Evolutionary conservation across 92 coral and sea anemone species (phyloP).

Genomic region (Actinernus sp.): DNA sequence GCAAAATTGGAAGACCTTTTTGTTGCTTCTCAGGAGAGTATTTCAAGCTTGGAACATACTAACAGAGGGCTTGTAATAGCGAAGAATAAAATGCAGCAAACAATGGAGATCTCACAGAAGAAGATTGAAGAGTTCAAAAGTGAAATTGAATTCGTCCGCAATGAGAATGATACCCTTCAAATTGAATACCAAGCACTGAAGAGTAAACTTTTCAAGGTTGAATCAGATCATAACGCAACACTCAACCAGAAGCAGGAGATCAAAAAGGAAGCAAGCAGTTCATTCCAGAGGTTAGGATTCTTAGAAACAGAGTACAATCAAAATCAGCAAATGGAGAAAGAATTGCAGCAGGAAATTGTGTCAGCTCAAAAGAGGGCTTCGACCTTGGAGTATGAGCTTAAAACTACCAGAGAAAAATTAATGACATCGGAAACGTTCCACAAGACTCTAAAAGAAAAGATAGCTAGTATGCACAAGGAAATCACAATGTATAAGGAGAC

Average conservation of each 20-base stretch:
- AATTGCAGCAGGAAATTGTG: not conserved
- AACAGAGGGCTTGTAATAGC: too few species aligned
- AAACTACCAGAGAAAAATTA: conserved; percentile 44
- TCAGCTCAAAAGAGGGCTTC: conserved; percentile 29
- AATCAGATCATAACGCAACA: too few species aligned
- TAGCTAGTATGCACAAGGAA: conserved; percentile 10
- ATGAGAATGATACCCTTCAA: conserved; percentile 34
- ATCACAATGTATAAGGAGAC: conserved; percentile 6
- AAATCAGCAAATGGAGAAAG: not conserved
- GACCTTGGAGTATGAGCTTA: conserved; percentile 44
- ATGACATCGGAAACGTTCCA: conserved; percentile 22
- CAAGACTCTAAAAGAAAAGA: conserved; percentile 34
- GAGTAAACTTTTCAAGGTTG: not conserved
- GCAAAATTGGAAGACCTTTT: too few species aligned
- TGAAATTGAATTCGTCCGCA: conserved; percentile 36
- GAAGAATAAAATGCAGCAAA: too few species aligned
- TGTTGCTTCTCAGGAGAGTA: too few species aligned
- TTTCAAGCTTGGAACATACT: too few species aligned
- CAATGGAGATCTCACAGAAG: too few species aligned
- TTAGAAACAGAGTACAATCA: too few species aligned
- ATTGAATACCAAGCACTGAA: not conserved
- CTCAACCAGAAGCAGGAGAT: too few species aligned
- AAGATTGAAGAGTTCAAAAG: not conserved
- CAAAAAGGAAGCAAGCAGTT: too few species aligned
- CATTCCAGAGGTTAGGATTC: too few species aligned